phyloP scores from a whole-genome alignment of 2,113 vertebrate species.

The Notarius quadriscutis region DNA sequence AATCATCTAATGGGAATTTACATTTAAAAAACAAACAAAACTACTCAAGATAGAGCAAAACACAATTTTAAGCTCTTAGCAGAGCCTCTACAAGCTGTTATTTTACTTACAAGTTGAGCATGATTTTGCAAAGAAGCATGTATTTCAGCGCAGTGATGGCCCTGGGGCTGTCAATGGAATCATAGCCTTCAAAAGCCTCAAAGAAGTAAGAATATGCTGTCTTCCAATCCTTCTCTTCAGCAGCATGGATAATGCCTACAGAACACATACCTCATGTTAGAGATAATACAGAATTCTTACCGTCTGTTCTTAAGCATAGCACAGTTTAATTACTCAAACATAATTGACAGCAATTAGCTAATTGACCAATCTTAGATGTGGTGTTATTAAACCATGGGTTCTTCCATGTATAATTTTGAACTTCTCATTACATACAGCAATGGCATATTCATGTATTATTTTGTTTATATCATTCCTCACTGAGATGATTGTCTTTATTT shows the following conservation, averaged over 20 bases:
- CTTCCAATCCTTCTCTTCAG: constrained; percentile 99
- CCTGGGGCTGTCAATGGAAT: constrained; percentile 93
- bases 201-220: constrained; percentile 99
- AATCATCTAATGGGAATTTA: neutral
- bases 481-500: neutral
- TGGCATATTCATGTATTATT: neutral
- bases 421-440: neutral
- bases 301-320: neutral
- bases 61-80: neutral
- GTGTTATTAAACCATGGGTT: neutral
- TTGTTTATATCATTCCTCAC: neutral
- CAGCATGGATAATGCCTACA: constrained; percentile 95
- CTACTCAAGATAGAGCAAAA: neutral
- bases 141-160: constrained; percentile 97
- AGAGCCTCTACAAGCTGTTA: constrained; percentile 1
- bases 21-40: neutral
- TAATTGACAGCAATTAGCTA: neutral
- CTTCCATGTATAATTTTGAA: neutral
- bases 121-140: constrained; percentile 99
- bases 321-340: neutral
- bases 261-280: neutral
- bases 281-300: neutral
- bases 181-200: constrained; percentile 97
- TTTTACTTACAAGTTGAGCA: constrained; percentile 88
- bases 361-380: neutral